Conservation (phyloP, 1,140 invertebrate species). For the Penaeus japonicus region DNA sequence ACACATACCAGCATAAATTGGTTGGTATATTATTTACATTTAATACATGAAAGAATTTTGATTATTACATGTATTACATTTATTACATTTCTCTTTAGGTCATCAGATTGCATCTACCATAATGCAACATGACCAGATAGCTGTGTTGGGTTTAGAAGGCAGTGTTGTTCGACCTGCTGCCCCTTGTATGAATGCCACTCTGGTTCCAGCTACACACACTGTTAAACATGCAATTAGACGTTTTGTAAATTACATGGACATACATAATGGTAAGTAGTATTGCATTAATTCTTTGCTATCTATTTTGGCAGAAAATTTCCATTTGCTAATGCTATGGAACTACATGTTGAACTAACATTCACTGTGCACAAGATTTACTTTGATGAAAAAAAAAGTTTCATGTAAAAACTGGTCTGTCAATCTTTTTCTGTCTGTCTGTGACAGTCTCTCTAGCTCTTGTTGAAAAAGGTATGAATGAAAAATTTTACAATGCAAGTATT, state of each 20-base stretch:
- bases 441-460: too few species aligned
- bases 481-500: too few species aligned
- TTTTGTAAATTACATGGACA: slow-evolving; percentile 42
- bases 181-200: slow-evolving; percentile 18
- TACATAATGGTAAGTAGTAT: slow-evolving; percentile 29
- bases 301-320: neutral
- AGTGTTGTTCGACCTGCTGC: slow-evolving; percentile 26
- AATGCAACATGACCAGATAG: slow-evolving; percentile 24
- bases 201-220: slow-evolving; percentile 34
- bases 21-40: too few species aligned
- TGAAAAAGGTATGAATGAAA: too few species aligned
- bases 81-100: neutral
- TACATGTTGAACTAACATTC: too few species aligned
- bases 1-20: too few species aligned
- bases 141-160: slow-evolving; percentile 23
- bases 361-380: too few species aligned
- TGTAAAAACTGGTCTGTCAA: too few species aligned
- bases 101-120: slow-evolving; percentile 34
- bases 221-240: slow-evolving; percentile 28
- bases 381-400: too few species aligned
- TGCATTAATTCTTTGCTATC: neutral
- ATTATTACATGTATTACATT: neutral
- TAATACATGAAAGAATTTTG: too few species aligned
- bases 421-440: too few species aligned
- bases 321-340: too few species aligned